A percentile compares a stretch with the other conserved stretches of the same genome.
Conservation (phyloP, 2,888 invertebrate species). For the Drosophila koepferae region DNA sequence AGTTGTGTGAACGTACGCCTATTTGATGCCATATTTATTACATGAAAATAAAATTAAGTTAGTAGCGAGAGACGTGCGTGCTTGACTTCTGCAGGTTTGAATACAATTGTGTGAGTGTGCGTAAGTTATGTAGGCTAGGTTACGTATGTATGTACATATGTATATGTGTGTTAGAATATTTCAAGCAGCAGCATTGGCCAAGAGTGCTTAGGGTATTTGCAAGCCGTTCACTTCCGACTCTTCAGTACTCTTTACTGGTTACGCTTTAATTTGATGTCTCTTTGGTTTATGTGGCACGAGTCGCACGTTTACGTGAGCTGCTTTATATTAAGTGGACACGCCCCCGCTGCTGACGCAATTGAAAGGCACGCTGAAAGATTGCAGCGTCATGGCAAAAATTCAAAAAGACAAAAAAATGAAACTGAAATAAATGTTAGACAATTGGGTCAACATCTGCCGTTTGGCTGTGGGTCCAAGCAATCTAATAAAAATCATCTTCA, state of each 20-base stretch:
- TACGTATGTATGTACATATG: not conserved
- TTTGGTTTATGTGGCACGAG: constrained; percentile 46
- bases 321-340: constrained; percentile 40
- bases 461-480: constrained; percentile 25
- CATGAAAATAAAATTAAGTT: not conserved
- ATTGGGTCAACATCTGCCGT: constrained; percentile 50
- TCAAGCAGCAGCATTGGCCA: not conserved
- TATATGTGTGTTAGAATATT: not conserved
- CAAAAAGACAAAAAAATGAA: not conserved
- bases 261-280: constrained; percentile 17
- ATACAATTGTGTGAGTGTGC: not conserved
- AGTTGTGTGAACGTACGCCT: not conserved
- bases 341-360: constrained; percentile 39
- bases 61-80: not conserved
- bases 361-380: constrained; percentile 14
- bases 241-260: not conserved
- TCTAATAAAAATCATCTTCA: constrained; percentile 41
- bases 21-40: not conserved
- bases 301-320: constrained; percentile 53
- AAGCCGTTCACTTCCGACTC: not conserved
- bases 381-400: constrained; percentile 43
- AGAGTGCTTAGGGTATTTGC: not conserved
- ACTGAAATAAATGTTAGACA: constrained; percentile 30
- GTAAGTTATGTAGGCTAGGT: not conserved
- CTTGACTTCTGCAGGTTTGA: not conserved